Evolutionary conservation across 2,797 vertebrate species (phyloP).

Genomic region (Clarias platycephalus): DNA sequence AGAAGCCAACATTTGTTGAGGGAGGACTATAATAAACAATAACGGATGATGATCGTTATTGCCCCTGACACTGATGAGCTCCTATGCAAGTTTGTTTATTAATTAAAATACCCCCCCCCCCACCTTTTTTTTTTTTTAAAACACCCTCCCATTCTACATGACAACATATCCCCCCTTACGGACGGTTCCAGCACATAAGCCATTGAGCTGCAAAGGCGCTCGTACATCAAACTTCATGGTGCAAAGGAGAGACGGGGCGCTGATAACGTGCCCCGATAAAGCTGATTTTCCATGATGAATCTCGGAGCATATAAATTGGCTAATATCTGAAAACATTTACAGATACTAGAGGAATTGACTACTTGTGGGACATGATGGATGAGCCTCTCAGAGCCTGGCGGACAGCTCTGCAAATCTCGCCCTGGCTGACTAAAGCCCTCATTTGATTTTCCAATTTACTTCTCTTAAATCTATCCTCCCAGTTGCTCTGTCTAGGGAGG

Average conservation of each 20-base stretch:
- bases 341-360: slow-evolving; percentile 99
- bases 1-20: slow-evolving; percentile 96
- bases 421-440: slow-evolving; percentile 98
- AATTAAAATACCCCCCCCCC: slow-evolving; percentile 91
- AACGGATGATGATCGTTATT: slow-evolving; percentile 98
- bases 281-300: slow-evolving; percentile 99
- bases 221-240: slow-evolving; percentile 99
- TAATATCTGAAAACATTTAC: slow-evolving; percentile 99
- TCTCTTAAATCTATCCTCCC: slow-evolving; percentile 99
- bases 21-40: slow-evolving; percentile 98
- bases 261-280: slow-evolving; percentile 99
- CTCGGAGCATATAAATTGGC: slow-evolving; percentile 99
- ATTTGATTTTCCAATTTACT: slow-evolving; percentile 99
- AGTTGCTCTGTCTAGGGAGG: slow-evolving; percentile 69
- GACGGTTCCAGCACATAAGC: slow-evolving; percentile 77
- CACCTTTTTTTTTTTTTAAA: slow-evolving; percentile 69
- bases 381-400: slow-evolving; percentile 94
- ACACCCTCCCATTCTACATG: slow-evolving; percentile 55
- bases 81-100: slow-evolving; percentile 99
- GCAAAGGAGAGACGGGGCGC: slow-evolving; percentile 85
- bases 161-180: slow-evolving; percentile 29
- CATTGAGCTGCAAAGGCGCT: slow-evolving; percentile 95
- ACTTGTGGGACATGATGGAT: slow-evolving; percentile 99
- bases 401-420: slow-evolving; percentile 99
- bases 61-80: slow-evolving; percentile 99